A percentile compares a stretch with the other conserved stretches of the same genome.
phyloP scores from a whole-genome alignment of 2,797 vertebrate species.

The Semotilus atromaculatus region DNA sequence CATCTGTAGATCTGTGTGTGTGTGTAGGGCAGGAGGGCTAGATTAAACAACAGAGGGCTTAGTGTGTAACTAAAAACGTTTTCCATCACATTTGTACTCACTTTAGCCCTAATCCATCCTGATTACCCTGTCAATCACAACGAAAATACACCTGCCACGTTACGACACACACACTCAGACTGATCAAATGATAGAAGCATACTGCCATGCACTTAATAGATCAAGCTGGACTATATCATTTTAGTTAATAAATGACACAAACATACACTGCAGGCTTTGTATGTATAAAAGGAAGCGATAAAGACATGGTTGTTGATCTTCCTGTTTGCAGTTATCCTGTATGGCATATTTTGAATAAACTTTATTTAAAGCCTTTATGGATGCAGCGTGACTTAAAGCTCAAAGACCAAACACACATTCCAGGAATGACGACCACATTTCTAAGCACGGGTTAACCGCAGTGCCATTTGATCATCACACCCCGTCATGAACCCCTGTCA shows the following conservation, averaged over 20 bases:
- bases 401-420: conserved; percentile 34
- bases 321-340: neutral
- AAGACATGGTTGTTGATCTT: conserved; percentile 3
- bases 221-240: conserved; percentile 8
- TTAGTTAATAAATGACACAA: neutral
- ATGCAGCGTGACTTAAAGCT: conserved; percentile 7
- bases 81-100: conserved; percentile 79
- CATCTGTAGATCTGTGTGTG: conserved; percentile 49
- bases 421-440: conserved; percentile 41
- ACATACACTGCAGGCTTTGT: neutral
- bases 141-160: conserved; percentile 66
- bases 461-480: conserved; percentile 16
- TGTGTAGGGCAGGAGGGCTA: conserved; percentile 61
- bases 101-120: conserved; percentile 71
- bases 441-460: conserved; percentile 23
- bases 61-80: conserved; percentile 78
- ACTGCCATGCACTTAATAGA: conserved; percentile 7
- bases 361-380: conserved; percentile 52
- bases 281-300: neutral
- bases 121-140: conserved; percentile 75
- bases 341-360: conserved; percentile 25
- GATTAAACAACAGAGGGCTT: conserved; percentile 72
- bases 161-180: conserved; percentile 23
- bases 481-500: conserved; percentile 15
- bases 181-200: conserved; percentile 20